phyloP scores from a whole-genome alignment of 2,888 invertebrate species.

The Pseudococcus jackbeardsleyi region DNA sequence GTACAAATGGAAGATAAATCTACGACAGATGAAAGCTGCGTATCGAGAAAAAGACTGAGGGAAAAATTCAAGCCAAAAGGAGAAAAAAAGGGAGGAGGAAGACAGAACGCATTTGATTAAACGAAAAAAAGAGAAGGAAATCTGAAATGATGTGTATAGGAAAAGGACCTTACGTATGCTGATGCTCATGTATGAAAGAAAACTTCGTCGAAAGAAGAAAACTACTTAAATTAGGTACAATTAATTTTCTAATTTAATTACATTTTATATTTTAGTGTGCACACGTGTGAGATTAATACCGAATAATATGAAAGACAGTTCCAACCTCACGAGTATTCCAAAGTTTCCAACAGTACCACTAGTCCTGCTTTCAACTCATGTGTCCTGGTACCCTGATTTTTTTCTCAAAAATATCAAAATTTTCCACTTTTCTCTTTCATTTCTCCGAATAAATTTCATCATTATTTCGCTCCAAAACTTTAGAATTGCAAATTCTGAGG shows the following conservation, averaged over 20 bases:
- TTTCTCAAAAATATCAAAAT: too few species aligned
- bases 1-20: slow-evolving; percentile 42
- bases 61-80: neutral
- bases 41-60: neutral
- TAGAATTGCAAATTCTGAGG: too few species aligned
- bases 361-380: too few species aligned
- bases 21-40: slow-evolving; percentile 50
- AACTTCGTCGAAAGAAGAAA: neutral
- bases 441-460: too few species aligned
- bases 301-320: too few species aligned
- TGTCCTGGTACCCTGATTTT: too few species aligned
- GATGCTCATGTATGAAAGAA: neutral
- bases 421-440: too few species aligned
- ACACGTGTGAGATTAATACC: neutral
- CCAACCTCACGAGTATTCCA: too few species aligned
- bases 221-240: neutral
- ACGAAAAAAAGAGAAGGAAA: slow-evolving; percentile 4
- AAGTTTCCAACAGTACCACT: too few species aligned
- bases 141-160: neutral
- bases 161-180: neutral
- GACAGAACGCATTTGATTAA: slow-evolving; percentile 31
- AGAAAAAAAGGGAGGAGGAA: too few species aligned
- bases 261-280: neutral
- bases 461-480: too few species aligned
- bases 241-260: slow-evolving; percentile 41